Evolutionary conservation across 2,113 vertebrate genomes (phyloP).

Genomic region (Monopterus albus): DNA sequence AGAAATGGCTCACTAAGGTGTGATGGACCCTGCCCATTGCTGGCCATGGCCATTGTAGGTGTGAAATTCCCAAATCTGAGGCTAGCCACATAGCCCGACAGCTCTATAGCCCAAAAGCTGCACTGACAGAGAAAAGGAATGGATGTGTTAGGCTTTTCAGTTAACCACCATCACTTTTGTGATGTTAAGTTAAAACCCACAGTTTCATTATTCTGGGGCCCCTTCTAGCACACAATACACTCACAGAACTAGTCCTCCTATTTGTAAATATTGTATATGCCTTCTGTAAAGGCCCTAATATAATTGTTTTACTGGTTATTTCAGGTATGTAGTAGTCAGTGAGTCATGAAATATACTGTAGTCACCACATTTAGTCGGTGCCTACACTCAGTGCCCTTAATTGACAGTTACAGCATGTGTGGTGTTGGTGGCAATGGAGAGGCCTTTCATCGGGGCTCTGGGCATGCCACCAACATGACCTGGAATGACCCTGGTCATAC

Average conservation of each 20-base stretch:
- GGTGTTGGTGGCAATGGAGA: slow-evolving; percentile 54
- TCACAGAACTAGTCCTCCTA: slow-evolving; percentile 10
- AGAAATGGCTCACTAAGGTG: slow-evolving; percentile 68
- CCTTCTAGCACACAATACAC: slow-evolving; percentile 32
- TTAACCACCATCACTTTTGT: slow-evolving; percentile 50
- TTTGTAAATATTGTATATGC: slow-evolving; percentile 26
- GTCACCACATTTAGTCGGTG: slow-evolving; percentile 45
- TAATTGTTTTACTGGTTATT: slow-evolving; percentile 44
- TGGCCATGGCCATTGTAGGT: slow-evolving; percentile 7
- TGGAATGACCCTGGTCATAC: slow-evolving; percentile 50
- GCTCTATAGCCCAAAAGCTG: slow-evolving; percentile 32
- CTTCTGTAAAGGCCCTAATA: slow-evolving; percentile 15
- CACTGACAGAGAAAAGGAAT: slow-evolving; percentile 39
- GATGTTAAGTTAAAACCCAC: slow-evolving; percentile 45
- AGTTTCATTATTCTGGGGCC: slow-evolving; percentile 15
- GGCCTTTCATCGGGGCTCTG: slow-evolving; percentile 58
- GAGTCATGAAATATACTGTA: slow-evolving; percentile 59
- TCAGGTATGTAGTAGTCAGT: slow-evolving; percentile 55
- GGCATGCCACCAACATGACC: slow-evolving; percentile 68
- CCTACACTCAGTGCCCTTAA: slow-evolving; percentile 49
- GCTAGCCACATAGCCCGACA: slow-evolving; percentile 32
- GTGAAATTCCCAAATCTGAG: slow-evolving; percentile 72
- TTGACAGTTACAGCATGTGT: slow-evolving; percentile 53
- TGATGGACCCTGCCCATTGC: slow-evolving; percentile 38
- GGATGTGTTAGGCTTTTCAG: slow-evolving; percentile 46